Evolutionary conservation across 2,113 vertebrate genomes (phyloP).

Genomic region (Oreocharis arfaki): DNA sequence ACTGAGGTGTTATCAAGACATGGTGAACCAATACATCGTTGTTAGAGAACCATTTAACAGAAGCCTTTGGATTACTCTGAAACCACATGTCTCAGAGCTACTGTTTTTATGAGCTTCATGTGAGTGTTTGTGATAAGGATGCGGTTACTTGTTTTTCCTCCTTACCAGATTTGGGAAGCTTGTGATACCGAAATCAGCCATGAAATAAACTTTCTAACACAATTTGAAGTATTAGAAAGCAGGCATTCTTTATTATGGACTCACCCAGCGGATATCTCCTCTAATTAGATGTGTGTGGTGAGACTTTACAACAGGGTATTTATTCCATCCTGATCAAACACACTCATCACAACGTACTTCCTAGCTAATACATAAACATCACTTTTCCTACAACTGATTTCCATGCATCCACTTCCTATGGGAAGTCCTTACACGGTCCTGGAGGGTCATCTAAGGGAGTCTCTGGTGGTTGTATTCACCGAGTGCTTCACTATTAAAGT

Average conservation of each 20-base stretch:
- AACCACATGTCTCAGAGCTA: background rate
- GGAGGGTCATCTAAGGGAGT: rapidly evolving
- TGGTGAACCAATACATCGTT: background rate
- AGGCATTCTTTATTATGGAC: background rate
- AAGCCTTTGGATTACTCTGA: background rate
- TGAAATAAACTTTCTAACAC: background rate
- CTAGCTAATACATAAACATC: background rate
- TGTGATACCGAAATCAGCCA: background rate
- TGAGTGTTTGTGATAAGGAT: background rate
- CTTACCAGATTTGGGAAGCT: background rate
- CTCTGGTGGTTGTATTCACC: background rate
- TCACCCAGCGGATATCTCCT: background rate
- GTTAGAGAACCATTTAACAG: background rate
- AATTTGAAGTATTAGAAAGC: background rate
- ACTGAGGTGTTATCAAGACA: background rate
- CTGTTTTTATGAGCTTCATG: background rate
- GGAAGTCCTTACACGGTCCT: background rate
- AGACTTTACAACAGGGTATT: background rate
- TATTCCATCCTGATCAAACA: background rate
- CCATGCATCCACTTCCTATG: background rate
- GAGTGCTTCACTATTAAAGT: background rate
- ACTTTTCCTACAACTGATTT: background rate
- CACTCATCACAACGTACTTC: background rate
- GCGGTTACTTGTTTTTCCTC: background rate
- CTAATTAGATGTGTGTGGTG: background rate